Base-by-base conservation (phyloP, 1,140 invertebrate genomes). In the Elysia chlorotica region DNA sequence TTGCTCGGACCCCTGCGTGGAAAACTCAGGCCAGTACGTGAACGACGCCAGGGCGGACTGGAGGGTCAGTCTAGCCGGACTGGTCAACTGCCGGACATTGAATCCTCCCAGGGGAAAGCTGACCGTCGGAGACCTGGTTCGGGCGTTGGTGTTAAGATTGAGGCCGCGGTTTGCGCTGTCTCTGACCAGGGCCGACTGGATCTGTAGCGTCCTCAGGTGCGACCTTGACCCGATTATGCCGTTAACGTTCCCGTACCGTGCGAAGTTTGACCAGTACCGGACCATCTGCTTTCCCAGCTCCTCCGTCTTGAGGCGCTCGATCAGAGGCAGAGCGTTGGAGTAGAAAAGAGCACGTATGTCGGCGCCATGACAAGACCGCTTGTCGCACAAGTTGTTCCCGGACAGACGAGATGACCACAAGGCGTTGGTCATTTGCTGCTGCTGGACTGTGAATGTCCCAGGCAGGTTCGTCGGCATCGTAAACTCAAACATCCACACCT, bases 251-350 rank as follows among this genome's bases (percentile, higher is more conserved):
- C 56, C 36, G 25, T 30, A 65, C 36, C 35, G 73, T 41, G 74
- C 76, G 35, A 79, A 79, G 41, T 75, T 77, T 17, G 74, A 73
- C 78, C 78, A 79, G 61, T 76, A 77, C 17, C 19, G 28, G 0
- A 74, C 68, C 72, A 79, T 63, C 21, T 28, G 21, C 23, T 57
- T 66, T 0, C 73, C 54, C 1, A 79, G 36, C 0, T 23, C 21
- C 35, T 65, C 2, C 0, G 36, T 59, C 36, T 23, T 62, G 33
- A 25, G 21, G 62, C 36, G 68, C 57, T 25, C 61, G 23, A 14
- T 31, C 19, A 14, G 54, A 2, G 56, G 73, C 19, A 63, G 30
- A n/a, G 36, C 2, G 36, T n/a, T 54, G 2, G 38, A 66, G 56
- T 65, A 68, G 48, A 79, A 79, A 31, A 77, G 19, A 35, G 65